phyloP scores from a whole-genome alignment of 2,888 invertebrate genomes.

The Andrena bicolor region DNA sequence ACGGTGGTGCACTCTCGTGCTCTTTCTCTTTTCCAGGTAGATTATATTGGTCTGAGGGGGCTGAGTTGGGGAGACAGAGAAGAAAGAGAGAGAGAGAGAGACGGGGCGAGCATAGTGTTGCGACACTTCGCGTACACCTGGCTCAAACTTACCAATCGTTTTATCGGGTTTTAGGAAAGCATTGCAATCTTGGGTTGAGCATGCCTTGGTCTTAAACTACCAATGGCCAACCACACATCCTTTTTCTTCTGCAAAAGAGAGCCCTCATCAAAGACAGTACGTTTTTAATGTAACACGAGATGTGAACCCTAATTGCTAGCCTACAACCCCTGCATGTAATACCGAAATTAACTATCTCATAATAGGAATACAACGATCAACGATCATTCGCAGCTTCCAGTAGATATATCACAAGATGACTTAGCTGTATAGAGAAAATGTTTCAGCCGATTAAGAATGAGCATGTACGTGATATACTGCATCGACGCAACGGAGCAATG shows the following conservation, averaged over 20 bases:
- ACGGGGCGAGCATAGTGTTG: slow-evolving; percentile 79
- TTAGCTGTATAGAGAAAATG: slow-evolving; percentile 65
- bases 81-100: slow-evolving; percentile 60
- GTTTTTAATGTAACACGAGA: slow-evolving; percentile 82
- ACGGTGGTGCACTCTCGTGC: slow-evolving; percentile 69
- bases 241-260: slow-evolving; percentile 85
- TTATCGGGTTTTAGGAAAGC: slow-evolving; percentile 84
- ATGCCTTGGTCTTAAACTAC: slow-evolving; percentile 85
- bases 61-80: slow-evolving; percentile 65
- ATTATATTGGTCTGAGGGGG: slow-evolving; percentile 67
- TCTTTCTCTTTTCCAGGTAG: slow-evolving; percentile 72
- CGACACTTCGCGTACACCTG: slow-evolving; percentile 79
- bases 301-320: slow-evolving; percentile 79
- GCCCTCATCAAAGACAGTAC: slow-evolving; percentile 84
- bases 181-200: slow-evolving; percentile 85
- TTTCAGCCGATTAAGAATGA: slow-evolving; percentile 48
- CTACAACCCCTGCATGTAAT: slow-evolving; percentile 65
- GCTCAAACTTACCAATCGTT: slow-evolving; percentile 84
- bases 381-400: slow-evolving; percentile 56
- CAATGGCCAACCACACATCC: slow-evolving; percentile 85
- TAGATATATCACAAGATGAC: slow-evolving; percentile 44
- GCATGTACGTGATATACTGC: slow-evolving; percentile 8
- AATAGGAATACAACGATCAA: slow-evolving; percentile 60
- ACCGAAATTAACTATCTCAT: slow-evolving; percentile 53
- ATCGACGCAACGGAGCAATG: slow-evolving; percentile 46